Evolutionary conservation across 1,140 invertebrate species (phyloP).

Genomic region (Colletes latitarsis): DNA sequence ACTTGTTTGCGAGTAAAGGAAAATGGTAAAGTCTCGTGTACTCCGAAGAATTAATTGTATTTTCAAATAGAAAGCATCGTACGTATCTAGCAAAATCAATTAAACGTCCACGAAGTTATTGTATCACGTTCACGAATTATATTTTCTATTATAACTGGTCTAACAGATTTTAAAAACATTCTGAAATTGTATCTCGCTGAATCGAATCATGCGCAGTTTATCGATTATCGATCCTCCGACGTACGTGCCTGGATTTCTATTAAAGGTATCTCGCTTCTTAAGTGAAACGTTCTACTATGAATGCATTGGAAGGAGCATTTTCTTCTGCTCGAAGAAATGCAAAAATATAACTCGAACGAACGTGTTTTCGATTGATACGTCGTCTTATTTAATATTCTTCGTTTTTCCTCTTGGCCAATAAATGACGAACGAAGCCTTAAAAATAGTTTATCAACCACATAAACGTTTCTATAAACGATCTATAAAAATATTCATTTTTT

Average conservation of each 20-base stretch:
- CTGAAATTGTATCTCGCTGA: conserved; percentile 2
- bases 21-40: too few species aligned
- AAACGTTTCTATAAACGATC: too few species aligned
- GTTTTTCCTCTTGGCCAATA: not conserved
- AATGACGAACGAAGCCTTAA: too few species aligned
- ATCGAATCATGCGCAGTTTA: conserved; percentile 23
- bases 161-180: not conserved
- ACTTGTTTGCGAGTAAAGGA: too few species aligned
- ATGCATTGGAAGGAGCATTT: not conserved
- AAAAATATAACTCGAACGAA: not conserved
- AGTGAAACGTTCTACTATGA: conserved; percentile 11
- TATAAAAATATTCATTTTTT: too few species aligned
- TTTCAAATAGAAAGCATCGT: too few species aligned
- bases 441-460: too few species aligned
- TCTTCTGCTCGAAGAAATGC: not conserved
- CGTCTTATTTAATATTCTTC: conserved; percentile 33
- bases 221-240: conserved; percentile 11
- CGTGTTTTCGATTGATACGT: conserved; percentile 11
- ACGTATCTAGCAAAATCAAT: too few species aligned
- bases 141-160: not conserved
- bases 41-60: too few species aligned
- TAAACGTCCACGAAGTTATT: too few species aligned
- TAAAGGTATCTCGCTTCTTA: conserved; percentile 8
- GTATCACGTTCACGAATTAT: not conserved
- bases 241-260: conserved; percentile 40